Conservation (phyloP, 2,888 invertebrate species). For the Criorhina ranunculi region DNA sequence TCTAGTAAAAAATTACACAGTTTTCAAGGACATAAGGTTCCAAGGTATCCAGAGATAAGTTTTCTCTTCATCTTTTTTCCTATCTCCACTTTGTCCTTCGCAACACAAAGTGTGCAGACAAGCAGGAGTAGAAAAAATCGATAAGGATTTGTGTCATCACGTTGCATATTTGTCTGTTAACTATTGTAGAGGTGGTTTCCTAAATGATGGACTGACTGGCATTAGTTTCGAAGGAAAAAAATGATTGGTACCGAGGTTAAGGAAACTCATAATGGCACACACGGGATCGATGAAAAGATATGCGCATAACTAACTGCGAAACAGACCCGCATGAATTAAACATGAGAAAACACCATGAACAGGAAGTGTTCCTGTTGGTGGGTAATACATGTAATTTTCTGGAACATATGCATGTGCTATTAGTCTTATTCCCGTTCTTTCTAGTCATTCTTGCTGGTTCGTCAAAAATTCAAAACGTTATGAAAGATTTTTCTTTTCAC, state of each 20-base stretch:
- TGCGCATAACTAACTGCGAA: conserved; percentile 2
- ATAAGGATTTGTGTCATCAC: conserved; percentile 26
- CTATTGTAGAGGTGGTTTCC: background rate
- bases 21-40: conserved; percentile 35
- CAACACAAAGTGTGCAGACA: background rate
- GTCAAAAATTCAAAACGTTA: background rate
- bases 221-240: background rate
- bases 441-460: background rate
- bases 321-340: conserved; percentile 24
- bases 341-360: background rate
- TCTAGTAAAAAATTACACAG: conserved; percentile 16
- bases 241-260: background rate
- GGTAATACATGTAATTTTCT: background rate
- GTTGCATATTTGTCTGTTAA: background rate
- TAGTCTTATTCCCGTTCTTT: background rate
- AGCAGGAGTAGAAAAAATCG: conserved; percentile 23
- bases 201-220: background rate
- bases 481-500: background rate
- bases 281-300: background rate
- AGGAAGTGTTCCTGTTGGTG: background rate
- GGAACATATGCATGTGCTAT: background rate
- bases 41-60: background rate
- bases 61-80: background rate
- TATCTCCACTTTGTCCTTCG: background rate
- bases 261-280: background rate